Base-by-base conservation (phyloP, 2,888 invertebrate species). In the Reticulitermes lucifugus region DNA sequence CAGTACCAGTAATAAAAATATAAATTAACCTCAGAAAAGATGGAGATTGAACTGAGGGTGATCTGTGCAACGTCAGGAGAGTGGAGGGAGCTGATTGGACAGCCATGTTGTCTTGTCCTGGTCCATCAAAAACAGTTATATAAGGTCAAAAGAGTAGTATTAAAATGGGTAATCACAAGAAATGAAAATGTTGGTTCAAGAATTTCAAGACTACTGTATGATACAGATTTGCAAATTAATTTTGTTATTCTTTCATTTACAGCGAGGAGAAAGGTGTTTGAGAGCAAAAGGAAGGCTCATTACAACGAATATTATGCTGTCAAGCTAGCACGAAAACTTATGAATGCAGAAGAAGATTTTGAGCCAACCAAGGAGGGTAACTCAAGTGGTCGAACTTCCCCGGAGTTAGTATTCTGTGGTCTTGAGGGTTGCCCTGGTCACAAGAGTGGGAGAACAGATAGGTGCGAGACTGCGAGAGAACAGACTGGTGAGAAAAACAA, bases 261-360 rank as follows among this genome's bases (percentile, higher is more conserved):
- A 77, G 77, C 46, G n/a, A 77, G 46, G 89, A 93, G 96, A 89
- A 93, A 94, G 89, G 95, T 95, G 87, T 99, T 99, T 89, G 98
- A 98, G 91, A 94, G 95, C 88, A 98, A 98, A 90, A 93, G 99
- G 87, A 99, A 98, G 93, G 95, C 96, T 89, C 99, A 99, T 90
- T 99, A 99, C 91, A 98, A 99, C 91, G 99, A 99, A 91, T 99
- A 97, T 91, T 96, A 98, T 91, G 98, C 98, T 0, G 95, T 99
- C 12, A 96, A 98, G 91, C 91, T 98, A 89, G 98, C 98, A 43
- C 94, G 98, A 88, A 96, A 98, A 91, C 92, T 98, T 88, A 94
- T 98, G 92, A 95, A 97, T 88, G 96, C 98, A 89, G 98, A 98
- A 85, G 96, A 96, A 51, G 97, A 97, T 2, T 97, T 97, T 0